Conservation (phyloP, 2,888 invertebrate species). For the Spilarctia lutea region DNA sequence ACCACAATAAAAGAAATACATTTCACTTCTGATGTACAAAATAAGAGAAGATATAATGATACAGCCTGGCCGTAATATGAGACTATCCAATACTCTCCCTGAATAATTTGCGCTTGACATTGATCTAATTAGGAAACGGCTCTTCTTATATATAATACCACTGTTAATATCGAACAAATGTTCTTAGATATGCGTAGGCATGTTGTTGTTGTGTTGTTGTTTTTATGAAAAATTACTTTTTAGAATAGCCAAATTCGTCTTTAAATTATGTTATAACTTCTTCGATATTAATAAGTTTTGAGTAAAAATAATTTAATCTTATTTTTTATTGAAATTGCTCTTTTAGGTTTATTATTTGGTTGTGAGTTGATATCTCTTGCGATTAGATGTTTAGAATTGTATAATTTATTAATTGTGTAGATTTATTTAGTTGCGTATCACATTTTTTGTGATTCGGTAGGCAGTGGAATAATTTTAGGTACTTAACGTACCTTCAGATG, state of each 20-base stretch:
- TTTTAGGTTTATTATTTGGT: neutral
- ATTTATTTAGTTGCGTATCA: neutral
- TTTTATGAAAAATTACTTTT: neutral
- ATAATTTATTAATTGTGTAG: neutral
- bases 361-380: neutral
- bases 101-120: neutral
- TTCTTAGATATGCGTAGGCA: neutral
- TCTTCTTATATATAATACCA: neutral
- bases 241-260: neutral
- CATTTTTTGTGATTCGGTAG: neutral
- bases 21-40: neutral
- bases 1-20: neutral
- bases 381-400: neutral
- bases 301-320: neutral
- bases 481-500: neutral
- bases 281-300: neutral
- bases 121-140: neutral
- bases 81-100: neutral
- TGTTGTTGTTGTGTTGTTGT: neutral
- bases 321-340: neutral
- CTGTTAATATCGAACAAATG: neutral
- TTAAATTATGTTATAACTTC: neutral
- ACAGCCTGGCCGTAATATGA: neutral
- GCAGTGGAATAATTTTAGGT: neutral
- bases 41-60: too few relatives aligned